phyloP scores from a whole-genome alignment of 2,888 invertebrate species.

The Campopleginae sp. region DNA sequence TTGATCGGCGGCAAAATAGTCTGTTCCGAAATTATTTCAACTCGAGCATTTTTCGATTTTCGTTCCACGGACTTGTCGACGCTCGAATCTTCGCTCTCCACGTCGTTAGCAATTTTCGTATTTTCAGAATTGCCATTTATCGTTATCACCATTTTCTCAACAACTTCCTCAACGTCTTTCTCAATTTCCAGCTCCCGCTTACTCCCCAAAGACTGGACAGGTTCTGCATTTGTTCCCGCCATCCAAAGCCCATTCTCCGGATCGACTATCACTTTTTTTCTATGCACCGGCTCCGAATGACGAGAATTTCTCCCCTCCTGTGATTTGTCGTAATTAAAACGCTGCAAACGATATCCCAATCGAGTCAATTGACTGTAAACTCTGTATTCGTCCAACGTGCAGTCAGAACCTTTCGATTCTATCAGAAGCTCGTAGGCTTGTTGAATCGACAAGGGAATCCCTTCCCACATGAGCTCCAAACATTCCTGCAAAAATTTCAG shows the following conservation, averaged over 20 bases:
- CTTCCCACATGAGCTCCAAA: conserved; percentile 86
- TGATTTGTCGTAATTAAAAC: conserved; percentile 81
- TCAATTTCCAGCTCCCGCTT: conserved; percentile 52
- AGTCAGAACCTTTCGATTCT: conserved; percentile 76
- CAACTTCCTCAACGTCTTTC: conserved; percentile 55
- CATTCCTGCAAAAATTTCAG: conserved; percentile 86
- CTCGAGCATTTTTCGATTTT: conserved; percentile 66
- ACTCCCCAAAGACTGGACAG: conserved; percentile 5
- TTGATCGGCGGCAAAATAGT: conserved; percentile 77
- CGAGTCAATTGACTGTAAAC: conserved; percentile 87
- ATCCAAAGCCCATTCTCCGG: conserved; percentile 80
- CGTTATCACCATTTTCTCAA: conserved; percentile 61
- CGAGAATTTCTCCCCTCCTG: conserved; percentile 53
- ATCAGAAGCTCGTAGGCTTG: conserved; percentile 87
- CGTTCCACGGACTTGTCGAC: conserved; percentile 55
- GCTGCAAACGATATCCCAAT: conserved; percentile 86
- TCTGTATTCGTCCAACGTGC: conserved; percentile 85
- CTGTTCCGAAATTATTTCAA: conserved; percentile 81
- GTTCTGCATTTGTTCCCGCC: conserved; percentile 56
- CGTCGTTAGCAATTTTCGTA: conserved; percentile 48
- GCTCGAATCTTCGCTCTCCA: neutral
- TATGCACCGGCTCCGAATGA: conserved; percentile 68
- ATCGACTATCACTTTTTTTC: conserved; percentile 79
- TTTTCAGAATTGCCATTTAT: conserved; percentile 55
- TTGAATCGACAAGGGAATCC: conserved; percentile 87